Evolutionary conservation across 2,113 vertebrate genomes (phyloP).

Genomic region (Otolemur garnettii): DNA sequence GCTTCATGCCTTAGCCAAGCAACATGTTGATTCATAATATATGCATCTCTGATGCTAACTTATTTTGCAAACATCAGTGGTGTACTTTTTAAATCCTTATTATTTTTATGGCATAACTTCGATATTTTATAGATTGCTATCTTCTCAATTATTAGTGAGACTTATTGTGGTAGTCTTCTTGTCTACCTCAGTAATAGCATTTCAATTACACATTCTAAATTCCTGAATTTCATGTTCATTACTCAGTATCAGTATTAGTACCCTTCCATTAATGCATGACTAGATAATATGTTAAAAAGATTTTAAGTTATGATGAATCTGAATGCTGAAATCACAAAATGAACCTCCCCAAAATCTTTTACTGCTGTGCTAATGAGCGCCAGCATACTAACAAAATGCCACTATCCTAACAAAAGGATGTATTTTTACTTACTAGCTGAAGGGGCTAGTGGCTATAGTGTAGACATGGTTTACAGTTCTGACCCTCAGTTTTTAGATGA

Average conservation of each 20-base stretch:
- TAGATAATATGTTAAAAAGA: neutral
- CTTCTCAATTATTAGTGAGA: neutral
- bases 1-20: neutral
- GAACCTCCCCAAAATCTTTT: neutral
- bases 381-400: too few species aligned
- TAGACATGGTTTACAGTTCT: neutral
- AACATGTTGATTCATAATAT: neutral
- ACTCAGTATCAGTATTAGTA: neutral
- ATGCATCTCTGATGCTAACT: neutral
- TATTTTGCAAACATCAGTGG: neutral
- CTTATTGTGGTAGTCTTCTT: neutral
- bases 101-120: neutral
- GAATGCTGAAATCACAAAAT: neutral
- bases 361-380: neutral
- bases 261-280: neutral
- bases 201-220: neutral
- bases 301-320: neutral
- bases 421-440: neutral
- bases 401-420: rapidly evolving
- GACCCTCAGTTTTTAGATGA: neutral
- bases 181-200: neutral
- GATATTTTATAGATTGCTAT: neutral
- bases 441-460: neutral
- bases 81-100: neutral
- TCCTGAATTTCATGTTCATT: neutral